Conservation (phyloP, 2,888 invertebrate species). For the Scaptomyza polygonia region DNA sequence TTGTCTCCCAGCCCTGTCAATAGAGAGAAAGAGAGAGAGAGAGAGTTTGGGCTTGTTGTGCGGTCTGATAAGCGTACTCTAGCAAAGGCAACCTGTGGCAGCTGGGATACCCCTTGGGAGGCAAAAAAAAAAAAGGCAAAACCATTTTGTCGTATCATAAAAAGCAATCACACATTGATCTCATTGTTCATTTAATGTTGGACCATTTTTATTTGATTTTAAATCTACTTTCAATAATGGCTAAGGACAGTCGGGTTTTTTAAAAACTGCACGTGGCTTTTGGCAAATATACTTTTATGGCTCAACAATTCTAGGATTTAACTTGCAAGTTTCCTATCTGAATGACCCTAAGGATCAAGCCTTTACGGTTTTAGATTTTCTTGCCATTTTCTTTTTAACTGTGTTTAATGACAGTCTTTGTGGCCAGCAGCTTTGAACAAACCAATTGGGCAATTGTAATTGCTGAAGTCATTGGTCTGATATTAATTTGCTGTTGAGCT, state of each 20-base stretch:
- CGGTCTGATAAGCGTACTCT: slow-evolving; percentile 52
- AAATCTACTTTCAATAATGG: slow-evolving; percentile 61
- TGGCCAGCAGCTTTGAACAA: slow-evolving; percentile 24
- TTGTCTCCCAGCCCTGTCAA: slow-evolving; percentile 19
- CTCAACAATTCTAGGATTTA: slow-evolving; percentile 27
- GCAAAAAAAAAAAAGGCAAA: slow-evolving; percentile 4
- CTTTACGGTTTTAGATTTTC: not conserved
- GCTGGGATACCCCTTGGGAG: not conserved
- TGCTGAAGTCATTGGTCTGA: slow-evolving; percentile 24
- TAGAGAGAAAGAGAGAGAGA: not conserved
- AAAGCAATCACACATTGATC: slow-evolving; percentile 69
- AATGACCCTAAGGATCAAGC: slow-evolving; percentile 4
- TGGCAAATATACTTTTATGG: slow-evolving; percentile 41
- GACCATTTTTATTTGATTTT: slow-evolving; percentile 70
- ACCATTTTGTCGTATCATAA: slow-evolving; percentile 42
- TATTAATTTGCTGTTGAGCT: slow-evolving; percentile 30
- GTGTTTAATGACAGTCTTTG: slow-evolving; percentile 35
- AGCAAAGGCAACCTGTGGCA: slow-evolving; percentile 64
- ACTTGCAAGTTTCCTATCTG: not conserved
- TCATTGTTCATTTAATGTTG: slow-evolving; percentile 41
- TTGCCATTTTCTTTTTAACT: not conserved
- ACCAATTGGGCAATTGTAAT: slow-evolving; percentile 23
- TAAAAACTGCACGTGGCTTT: slow-evolving; percentile 39
- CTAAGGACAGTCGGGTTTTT: slow-evolving; percentile 21
- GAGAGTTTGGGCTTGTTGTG: slow-evolving; percentile 26